These are phyloP conservation scores for Exephanes ischioxanthus DNA, from an alignment of 2,888 invertebrate genomes.

Conservation along the genomic window DNA sequence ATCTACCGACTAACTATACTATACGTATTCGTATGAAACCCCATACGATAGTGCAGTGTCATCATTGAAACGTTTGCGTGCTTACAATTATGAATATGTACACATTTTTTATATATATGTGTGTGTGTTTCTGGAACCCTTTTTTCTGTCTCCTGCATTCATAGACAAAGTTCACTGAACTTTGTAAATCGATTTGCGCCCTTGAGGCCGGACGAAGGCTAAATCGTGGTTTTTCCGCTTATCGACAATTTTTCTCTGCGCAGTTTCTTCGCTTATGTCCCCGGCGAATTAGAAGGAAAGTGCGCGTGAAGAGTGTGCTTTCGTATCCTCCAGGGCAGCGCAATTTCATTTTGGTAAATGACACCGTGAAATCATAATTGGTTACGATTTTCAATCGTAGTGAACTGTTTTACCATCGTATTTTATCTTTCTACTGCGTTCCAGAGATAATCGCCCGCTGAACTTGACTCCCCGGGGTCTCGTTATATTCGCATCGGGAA, in stretches of 20 bases:
- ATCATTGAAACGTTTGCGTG: slow-evolving; percentile 12
- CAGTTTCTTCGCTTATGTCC: not conserved
- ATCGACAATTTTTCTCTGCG: not conserved
- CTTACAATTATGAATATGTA: slow-evolving; percentile 15
- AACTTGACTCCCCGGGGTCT: too few relatives aligned
- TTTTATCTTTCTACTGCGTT: too few relatives aligned
- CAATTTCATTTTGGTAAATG: too few relatives aligned
- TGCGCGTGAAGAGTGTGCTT: not conserved
- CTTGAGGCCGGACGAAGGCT: not conserved
- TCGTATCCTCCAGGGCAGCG: too few relatives aligned
- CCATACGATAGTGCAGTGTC: slow-evolving; percentile 25
- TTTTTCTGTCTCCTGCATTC: not conserved
- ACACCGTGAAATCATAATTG: too few relatives aligned
- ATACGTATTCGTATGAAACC: slow-evolving; percentile 33
- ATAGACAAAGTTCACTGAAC: not conserved
- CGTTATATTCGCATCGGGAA: too few relatives aligned
- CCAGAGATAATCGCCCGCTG: too few relatives aligned
- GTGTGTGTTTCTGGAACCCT: not conserved
- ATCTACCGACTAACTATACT: slow-evolving; percentile 24
- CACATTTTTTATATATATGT: not conserved
- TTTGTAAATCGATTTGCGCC: not conserved
- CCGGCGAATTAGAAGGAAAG: not conserved
- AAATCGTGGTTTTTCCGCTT: not conserved
- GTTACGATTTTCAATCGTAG: too few relatives aligned
- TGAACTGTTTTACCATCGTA: too few relatives aligned